A percentile compares a stretch with the other conserved stretches of the same genome.
Conservation (phyloP, 2,797 vertebrate species). For the Potorous gilbertii region DNA sequence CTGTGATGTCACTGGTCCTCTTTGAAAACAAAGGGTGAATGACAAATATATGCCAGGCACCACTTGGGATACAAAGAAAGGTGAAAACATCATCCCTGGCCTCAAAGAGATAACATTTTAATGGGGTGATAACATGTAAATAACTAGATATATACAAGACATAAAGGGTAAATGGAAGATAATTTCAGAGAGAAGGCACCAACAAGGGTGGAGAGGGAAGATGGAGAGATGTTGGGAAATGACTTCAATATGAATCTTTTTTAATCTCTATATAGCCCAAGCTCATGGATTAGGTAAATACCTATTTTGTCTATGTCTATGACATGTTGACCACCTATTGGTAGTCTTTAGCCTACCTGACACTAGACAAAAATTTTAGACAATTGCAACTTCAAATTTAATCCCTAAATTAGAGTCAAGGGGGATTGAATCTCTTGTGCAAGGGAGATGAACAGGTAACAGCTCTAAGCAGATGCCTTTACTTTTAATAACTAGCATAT, state of each 20-base stretch:
- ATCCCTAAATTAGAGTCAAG: neutral
- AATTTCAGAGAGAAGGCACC: neutral
- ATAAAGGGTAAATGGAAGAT: neutral
- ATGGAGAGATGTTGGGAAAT: neutral
- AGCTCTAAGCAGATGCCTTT: neutral
- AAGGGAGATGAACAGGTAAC: neutral
- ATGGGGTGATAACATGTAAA: neutral
- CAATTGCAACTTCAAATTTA: neutral
- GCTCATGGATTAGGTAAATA: neutral
- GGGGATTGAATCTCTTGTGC: neutral
- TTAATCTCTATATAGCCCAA: neutral
- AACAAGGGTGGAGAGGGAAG: neutral
- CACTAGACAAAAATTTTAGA: neutral
- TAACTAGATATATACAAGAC: neutral
- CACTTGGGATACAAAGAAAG: neutral
- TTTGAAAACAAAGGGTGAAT: neutral
- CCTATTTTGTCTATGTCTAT: neutral
- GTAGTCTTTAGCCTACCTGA: neutral
- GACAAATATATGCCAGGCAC: neutral
- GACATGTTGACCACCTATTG: neutral
- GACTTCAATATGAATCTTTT: neutral
- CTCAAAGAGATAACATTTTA: neutral
- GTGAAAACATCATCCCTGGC: neutral
- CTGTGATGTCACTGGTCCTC: too few relatives aligned
- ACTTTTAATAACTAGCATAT: neutral